A percentile compares a stretch with the other conserved stretches of the same genome.
Evolutionary conservation across 30 jellyfish, hydroid and myxozoan genomes (phyloP).

Genomic region (Nemopilema nomurai): DNA sequence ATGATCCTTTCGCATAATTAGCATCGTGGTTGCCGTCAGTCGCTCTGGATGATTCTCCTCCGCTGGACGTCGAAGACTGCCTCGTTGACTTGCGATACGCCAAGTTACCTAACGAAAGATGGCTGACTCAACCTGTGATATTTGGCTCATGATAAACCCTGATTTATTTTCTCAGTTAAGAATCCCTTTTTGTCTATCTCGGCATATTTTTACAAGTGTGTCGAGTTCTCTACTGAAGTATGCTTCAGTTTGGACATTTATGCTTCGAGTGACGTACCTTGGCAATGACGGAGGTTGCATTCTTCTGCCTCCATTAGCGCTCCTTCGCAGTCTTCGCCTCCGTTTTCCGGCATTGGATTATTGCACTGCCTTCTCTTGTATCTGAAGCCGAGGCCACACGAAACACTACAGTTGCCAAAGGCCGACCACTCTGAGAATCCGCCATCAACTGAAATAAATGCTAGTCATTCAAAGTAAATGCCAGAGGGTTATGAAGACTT

Average conservation of each 20-base stretch:
- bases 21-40: slow-evolving; percentile 44
- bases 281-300: slow-evolving; percentile 38
- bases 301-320: slow-evolving; percentile 23
- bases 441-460: slow-evolving; percentile 33
- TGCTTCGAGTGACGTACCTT: slow-evolving; percentile 11
- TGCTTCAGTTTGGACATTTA: too few relatives aligned
- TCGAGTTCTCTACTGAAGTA: too few relatives aligned
- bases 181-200: too few relatives aligned
- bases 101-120: slow-evolving; percentile 22
- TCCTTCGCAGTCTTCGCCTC: slow-evolving; percentile 56
- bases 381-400: slow-evolving; percentile 60
- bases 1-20: slow-evolving; percentile 12
- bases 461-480: not conserved
- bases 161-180: too few relatives aligned
- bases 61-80: slow-evolving; percentile 48
- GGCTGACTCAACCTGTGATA: too few relatives aligned
- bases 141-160: too few relatives aligned
- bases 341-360: slow-evolving; percentile 54
- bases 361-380: slow-evolving; percentile 48
- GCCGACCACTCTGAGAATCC: slow-evolving; percentile 53
- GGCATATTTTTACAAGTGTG: too few relatives aligned
- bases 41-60: slow-evolving; percentile 56
- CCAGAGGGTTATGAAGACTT: too few relatives aligned
- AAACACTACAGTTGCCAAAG: slow-evolving; percentile 43
- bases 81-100: slow-evolving; percentile 50